Conservation (phyloP, 2,797 vertebrate genomes). For the Harpagifer antarcticus region DNA sequence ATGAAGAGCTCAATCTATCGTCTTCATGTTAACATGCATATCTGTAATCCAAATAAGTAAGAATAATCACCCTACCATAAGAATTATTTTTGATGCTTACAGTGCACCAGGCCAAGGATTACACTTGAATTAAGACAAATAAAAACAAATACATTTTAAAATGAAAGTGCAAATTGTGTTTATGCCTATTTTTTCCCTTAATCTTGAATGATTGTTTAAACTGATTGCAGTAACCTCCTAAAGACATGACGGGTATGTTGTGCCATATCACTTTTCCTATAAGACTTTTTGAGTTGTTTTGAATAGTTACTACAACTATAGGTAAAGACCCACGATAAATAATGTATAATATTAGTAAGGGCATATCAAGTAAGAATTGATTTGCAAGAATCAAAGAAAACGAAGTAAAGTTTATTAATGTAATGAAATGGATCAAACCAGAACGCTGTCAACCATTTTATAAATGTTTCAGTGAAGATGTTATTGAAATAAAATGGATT, state of each 20-base stretch:
- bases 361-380: conserved; percentile 14
- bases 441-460: conserved; percentile 27
- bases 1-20: conserved; percentile 52
- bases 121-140: conserved; percentile 19
- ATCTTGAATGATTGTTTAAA: not conserved
- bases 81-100: conserved; percentile 15
- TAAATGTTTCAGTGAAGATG: conserved; percentile 46
- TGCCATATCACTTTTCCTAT: not conserved
- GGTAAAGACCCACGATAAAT: not conserved
- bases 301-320: conserved; percentile 7
- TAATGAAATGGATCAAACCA: conserved; percentile 43
- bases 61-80: conserved; percentile 14
- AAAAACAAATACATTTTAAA: conserved; percentile 12
- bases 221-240: too few species aligned
- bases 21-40: conserved; percentile 43
- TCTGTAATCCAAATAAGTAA: conserved; percentile 39
- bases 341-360: not conserved
- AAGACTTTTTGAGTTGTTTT: not conserved
- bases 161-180: conserved; percentile 15
- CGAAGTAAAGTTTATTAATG: not conserved
- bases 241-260: not conserved
- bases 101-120: conserved; percentile 1
- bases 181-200: not conserved
- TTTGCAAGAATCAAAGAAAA: conserved; percentile 1
- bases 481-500: conserved; percentile 50